A percentile compares a stretch with the other conserved stretches of the same genome.
Conservation (phyloP, 2,113 vertebrate species). For the Sylvietta virens region DNA sequence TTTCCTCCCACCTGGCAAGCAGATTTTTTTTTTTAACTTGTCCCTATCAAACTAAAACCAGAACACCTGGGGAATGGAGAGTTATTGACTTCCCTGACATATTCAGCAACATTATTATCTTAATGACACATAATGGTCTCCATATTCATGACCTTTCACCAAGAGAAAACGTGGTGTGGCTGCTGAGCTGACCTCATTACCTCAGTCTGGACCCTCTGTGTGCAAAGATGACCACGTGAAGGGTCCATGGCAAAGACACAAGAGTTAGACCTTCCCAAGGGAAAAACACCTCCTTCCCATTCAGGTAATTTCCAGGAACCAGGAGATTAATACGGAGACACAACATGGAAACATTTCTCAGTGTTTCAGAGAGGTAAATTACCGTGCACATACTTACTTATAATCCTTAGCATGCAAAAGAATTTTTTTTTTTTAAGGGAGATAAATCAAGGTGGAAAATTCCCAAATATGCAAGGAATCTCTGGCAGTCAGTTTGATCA, state of each 20-base stretch:
- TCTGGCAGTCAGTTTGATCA: neutral
- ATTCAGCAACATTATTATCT: conserved; percentile 17
- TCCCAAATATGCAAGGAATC: neutral
- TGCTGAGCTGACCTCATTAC: neutral
- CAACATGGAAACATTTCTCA: neutral
- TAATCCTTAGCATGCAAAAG: neutral
- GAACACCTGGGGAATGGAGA: neutral
- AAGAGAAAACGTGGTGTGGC: neutral
- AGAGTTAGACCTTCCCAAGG: neutral
- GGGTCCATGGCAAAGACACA: neutral
- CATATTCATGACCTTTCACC: neutral
- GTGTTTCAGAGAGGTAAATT: neutral
- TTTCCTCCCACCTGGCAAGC: conserved; percentile 20
- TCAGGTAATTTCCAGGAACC: neutral
- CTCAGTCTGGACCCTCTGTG: neutral
- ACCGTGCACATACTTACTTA: rapidly evolving
- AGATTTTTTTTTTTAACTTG: neutral
- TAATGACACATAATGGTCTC: conserved; percentile 39
- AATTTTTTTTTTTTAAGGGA: neutral
- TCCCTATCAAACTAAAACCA: neutral
- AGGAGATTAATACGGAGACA: neutral
- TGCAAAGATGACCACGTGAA: neutral
- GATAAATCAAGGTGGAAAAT: neutral
- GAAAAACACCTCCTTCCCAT: neutral
- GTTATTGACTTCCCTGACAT: neutral